Conservation (phyloP, 2,797 vertebrate species). For the Lophotriccus pileatus region DNA sequence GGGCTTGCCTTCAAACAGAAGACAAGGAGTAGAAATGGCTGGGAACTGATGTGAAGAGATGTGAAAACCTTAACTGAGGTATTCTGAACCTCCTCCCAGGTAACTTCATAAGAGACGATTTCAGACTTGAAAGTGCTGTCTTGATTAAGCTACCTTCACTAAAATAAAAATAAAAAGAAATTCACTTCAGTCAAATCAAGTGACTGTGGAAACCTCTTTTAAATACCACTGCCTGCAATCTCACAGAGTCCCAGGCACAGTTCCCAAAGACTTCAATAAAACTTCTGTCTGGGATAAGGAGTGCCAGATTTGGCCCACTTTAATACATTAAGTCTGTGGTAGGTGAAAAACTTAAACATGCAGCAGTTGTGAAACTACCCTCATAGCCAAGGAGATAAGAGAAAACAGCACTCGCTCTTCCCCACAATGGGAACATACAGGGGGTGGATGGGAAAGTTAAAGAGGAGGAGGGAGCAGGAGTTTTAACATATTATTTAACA, state of each 20-base stretch:
- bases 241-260: conserved; percentile 8
- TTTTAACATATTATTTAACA: background rate
- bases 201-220: conserved; percentile 30
- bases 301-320: conserved; percentile 61
- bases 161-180: background rate
- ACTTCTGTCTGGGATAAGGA: conserved; percentile 59
- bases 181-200: conserved; percentile 27
- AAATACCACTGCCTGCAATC: conserved; percentile 44
- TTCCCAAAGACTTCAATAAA: conserved; percentile 60
- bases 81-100: background rate
- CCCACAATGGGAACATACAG: background rate
- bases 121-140: conserved; percentile 9
- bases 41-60: background rate
- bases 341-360: conserved; percentile 41
- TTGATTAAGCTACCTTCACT: background rate
- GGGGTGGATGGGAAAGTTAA: background rate
- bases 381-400: conserved; percentile 44
- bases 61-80: background rate
- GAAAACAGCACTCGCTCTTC: background rate
- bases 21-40: background rate
- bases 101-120: background rate
- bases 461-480: background rate
- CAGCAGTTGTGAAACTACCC: conserved; percentile 16
- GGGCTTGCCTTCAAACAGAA: background rate
- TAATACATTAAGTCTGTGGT: conserved; percentile 64